Evolutionary conservation across 2,888 invertebrate species (phyloP).

Genomic region (Stenoptilia bipunctidactyla): DNA sequence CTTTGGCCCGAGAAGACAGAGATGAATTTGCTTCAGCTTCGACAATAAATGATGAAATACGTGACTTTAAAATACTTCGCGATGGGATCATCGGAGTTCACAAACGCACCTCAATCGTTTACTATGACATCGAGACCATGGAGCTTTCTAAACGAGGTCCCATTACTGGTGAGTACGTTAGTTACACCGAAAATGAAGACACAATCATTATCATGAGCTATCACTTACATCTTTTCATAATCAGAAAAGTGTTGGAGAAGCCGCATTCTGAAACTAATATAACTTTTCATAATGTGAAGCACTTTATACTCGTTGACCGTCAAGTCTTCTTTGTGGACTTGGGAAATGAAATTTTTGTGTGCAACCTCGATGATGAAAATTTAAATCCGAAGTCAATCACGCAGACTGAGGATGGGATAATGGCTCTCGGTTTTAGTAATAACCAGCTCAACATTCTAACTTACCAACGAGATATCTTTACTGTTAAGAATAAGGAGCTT

Average conservation of each 20-base stretch:
- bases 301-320: constrained; percentile 24
- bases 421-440: constrained; percentile 29
- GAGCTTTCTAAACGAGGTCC: constrained; percentile 18
- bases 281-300: constrained; percentile 30
- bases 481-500: constrained; percentile 19
- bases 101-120: constrained; percentile 28
- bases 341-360: constrained; percentile 29
- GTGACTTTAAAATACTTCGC: constrained; percentile 27
- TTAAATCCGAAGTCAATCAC: constrained; percentile 18
- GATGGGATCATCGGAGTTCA: constrained; percentile 38
- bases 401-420: constrained; percentile 22
- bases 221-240: constrained; percentile 28
- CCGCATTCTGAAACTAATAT: constrained; percentile 16
- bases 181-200: constrained; percentile 33
- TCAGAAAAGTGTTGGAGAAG: constrained; percentile 22
- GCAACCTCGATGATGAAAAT: constrained; percentile 18
- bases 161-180: constrained; percentile 30
- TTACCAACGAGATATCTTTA: constrained; percentile 30
- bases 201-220: constrained; percentile 24
- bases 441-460: constrained; percentile 29
- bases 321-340: constrained; percentile 30
- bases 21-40: constrained; percentile 45
- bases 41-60: constrained; percentile 28
- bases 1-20: constrained; percentile 23
- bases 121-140: constrained; percentile 35